Conservation (phyloP, 92 coral and sea anemone genomes). For the Porites evermanni region DNA sequence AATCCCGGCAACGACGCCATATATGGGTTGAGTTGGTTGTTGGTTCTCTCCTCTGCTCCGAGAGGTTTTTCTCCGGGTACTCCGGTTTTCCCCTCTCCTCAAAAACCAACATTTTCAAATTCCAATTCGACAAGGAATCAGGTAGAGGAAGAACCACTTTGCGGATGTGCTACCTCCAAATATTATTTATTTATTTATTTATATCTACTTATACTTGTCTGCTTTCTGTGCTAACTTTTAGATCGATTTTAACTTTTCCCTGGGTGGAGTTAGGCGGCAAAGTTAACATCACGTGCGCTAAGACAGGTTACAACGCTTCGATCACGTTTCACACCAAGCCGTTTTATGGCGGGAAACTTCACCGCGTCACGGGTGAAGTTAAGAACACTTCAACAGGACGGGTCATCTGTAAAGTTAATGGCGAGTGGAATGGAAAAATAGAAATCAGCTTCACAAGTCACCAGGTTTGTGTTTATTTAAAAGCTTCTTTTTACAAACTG, state of each 20-base stretch:
- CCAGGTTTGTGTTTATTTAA: constrained; percentile 63
- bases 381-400: constrained; percentile 85
- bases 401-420: constrained; percentile 93
- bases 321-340: constrained; percentile 98
- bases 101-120: too few species aligned
- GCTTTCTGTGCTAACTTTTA: constrained; percentile 22
- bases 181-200: too few species aligned
- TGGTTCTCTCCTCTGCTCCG: too few species aligned
- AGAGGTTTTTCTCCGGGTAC: too few species aligned
- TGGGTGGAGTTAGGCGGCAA: constrained; percentile 99
- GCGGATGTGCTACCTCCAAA: too few species aligned
- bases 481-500: too few species aligned
- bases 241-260: constrained; percentile 95
- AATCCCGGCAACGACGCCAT: too few species aligned
- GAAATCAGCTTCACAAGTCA: constrained; percentile 84
- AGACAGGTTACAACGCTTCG: constrained; percentile 90
- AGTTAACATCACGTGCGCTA: constrained; percentile 88
- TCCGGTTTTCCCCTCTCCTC: too few species aligned
- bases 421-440: constrained; percentile 95
- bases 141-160: too few species aligned
- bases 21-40: too few species aligned
- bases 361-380: constrained; percentile 95
- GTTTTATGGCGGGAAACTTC: constrained; percentile 93
- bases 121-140: too few species aligned
- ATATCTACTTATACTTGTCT: not conserved